Base-by-base conservation (phyloP, 2,113 vertebrate species). In the Dasyprocta punctata region DNA sequence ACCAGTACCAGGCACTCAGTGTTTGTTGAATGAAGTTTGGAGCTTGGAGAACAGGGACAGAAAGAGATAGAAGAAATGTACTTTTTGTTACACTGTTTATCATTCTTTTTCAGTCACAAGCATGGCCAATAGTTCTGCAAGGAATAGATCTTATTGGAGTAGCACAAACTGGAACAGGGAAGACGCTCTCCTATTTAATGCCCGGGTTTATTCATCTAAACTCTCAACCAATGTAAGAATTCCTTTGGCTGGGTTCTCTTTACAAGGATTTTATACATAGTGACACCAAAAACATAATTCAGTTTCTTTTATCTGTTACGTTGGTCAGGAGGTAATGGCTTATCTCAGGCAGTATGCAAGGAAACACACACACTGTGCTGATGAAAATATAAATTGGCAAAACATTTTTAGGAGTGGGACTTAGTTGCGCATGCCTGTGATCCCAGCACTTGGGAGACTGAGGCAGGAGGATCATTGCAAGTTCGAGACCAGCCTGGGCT, bases 151-250 rank as follows among this genome's bases (percentile, higher is more conserved):
- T 99, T 86, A 99, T 99, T 96, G 99, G 99, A 85, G 99, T 99
- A 73, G 99, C 99, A 75, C 99, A 99, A 97, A 99, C 99, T 1
- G 99, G 99, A 95, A 99, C 99, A 0, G 99, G 99, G 77, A 99
- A 99, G 98, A 99, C 99, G 0, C 95, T 99, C 93, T 99, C 99
- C 0, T 99, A 99, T 98, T 98, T 99, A 96, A 99, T 99, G 96
- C 99, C 99, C 52, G 99, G 99, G 91, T 99, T 99, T 97, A 99
- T 99, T 97, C 99, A 99, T 97, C 99, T 99, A 98, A 99, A 99
- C 86, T 99, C 98, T 88, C 99, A 99, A 61, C 99, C 99, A 87
- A 12, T 99, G 99, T 99, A 99, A 99, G 99, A 95, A 93, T 92
- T 93, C 71, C 41, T 95, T 75, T 47, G 19, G 4, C 56, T 75